Evolutionary conservation across 2,888 invertebrate genomes (phyloP), one percentile per base, ranked within the genome.

Genomic region (Mechanitis messenoides): DNA sequence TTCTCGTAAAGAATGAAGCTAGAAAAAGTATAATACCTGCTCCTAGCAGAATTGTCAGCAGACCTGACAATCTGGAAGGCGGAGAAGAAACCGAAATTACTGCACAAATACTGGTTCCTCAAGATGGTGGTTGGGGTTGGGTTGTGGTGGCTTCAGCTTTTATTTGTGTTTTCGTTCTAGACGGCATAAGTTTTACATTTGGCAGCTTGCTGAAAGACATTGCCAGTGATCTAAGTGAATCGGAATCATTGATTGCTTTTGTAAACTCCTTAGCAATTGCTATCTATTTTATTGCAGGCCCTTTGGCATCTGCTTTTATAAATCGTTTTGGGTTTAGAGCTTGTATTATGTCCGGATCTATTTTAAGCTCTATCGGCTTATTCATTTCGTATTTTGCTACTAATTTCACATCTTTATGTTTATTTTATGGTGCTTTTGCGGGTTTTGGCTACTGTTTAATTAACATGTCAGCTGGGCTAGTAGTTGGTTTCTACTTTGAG

Each of bases 401-500:
- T 5, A 78, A 70, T 68, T 84, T 76, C 66, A 63, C 66, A 4
- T 66, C 76, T 47, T 67, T 89, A 1, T 75, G 81, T 64, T 4
- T 83, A 57, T 83, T 83, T 73, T 88, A 87, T 68, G 89, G 89
- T 4, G 62, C 74, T 1, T 62, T 79, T 58, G 74, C 81, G 61
- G 89, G 89, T 33, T 70, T 85, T 62, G 89, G 89, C 55, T 86
- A 76, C 63, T 80, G 83, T 61, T 72, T 89, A 12, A 74, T 85
- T 42, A 83, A 84, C 72, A 79, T 90, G 80, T 69, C 84, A 4
- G 73, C 82, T 46, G 69, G 69, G 47, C 71, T 90, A 54, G 75
- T 90, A 12, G 88, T 89, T 1, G 88, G 89, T 20, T 90, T 89
- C 75, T 88, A 90, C 73, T 90, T 90, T 71, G 87, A 88, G 70